Conservation (phyloP, 2,113 vertebrate genomes). For the Glareola pratincola region DNA sequence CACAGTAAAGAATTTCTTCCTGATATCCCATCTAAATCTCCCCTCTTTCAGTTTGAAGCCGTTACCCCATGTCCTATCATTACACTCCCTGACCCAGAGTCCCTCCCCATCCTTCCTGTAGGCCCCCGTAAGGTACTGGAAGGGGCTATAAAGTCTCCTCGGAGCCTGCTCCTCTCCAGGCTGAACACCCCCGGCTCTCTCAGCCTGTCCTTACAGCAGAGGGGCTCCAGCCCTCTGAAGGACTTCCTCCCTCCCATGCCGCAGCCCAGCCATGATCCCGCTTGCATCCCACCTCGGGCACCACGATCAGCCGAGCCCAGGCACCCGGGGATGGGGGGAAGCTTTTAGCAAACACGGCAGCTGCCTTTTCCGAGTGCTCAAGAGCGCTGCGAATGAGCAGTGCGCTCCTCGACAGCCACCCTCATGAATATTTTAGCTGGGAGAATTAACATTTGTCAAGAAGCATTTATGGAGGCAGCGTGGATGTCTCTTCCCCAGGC, state of each 20-base stretch:
- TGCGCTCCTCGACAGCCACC: neutral
- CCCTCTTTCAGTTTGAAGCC: too few relatives aligned
- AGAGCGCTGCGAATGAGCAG: neutral
- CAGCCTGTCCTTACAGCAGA: too few relatives aligned
- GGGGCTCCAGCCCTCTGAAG: too few relatives aligned
- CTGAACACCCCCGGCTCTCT: too few relatives aligned
- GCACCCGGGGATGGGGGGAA: neutral
- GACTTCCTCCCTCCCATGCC: accelerated
- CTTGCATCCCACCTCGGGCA: neutral
- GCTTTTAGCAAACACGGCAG: neutral
- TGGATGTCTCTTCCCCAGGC: neutral
- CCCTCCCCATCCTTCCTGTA: too few relatives aligned
- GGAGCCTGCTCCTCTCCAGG: too few relatives aligned
- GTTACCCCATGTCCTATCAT: too few relatives aligned
- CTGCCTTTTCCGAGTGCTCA: neutral
- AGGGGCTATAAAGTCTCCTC: too few relatives aligned
- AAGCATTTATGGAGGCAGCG: neutral
- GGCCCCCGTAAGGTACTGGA: too few relatives aligned
- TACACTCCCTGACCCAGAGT: too few relatives aligned
- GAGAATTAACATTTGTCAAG: slow-evolving; percentile 40
- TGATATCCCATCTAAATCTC: too few relatives aligned
- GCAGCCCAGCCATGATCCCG: neutral
- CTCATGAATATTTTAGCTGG: slow-evolving; percentile 43
- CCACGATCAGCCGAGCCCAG: accelerated
- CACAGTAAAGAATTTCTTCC: too few relatives aligned